These are phyloP conservation scores for Ptyas mucosa DNA, from an alignment of 2,113 vertebrate species.

Conservation along the genomic window DNA sequence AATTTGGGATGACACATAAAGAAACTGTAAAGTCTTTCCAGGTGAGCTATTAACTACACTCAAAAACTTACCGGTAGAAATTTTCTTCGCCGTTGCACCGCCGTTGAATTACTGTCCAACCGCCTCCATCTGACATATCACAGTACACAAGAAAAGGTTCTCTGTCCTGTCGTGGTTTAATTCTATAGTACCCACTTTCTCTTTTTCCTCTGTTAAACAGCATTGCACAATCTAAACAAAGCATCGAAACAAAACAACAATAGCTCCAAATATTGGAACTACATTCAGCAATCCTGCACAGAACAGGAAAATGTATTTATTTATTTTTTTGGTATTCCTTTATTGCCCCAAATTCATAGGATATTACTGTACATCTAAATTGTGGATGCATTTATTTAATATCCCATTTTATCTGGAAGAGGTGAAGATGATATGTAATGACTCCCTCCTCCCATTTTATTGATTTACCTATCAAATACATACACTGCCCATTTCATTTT, in stretches of 20 bases:
- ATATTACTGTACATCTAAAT: background rate
- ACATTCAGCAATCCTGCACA: background rate
- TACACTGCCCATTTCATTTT: background rate
- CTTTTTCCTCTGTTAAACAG: constrained; percentile 71
- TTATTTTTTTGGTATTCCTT: too few species aligned
- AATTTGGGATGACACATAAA: background rate
- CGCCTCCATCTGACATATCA: constrained; percentile 87
- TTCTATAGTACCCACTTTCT: constrained; percentile 78
- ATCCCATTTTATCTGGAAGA: background rate
- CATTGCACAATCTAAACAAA: constrained; percentile 78
- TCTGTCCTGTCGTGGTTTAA: constrained; percentile 68
- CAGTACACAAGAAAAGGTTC: constrained; percentile 85
- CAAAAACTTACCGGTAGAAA: constrained; percentile 75
- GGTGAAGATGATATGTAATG: background rate
- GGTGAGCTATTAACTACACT: rapidly evolving
- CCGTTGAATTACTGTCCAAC: constrained; percentile 87
- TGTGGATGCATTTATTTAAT: background rate
- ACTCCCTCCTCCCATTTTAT: background rate
- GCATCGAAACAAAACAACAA: rapidly evolving
- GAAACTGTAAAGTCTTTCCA: background rate
- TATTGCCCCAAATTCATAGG: background rate
- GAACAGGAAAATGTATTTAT: background rate
- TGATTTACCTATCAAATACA: background rate
- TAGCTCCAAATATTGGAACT: background rate
- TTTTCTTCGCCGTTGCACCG: constrained; percentile 80